These are phyloP conservation scores for Camponotus floridanus DNA, from an alignment of 1,140 invertebrate species.

Conservation along the genomic window DNA sequence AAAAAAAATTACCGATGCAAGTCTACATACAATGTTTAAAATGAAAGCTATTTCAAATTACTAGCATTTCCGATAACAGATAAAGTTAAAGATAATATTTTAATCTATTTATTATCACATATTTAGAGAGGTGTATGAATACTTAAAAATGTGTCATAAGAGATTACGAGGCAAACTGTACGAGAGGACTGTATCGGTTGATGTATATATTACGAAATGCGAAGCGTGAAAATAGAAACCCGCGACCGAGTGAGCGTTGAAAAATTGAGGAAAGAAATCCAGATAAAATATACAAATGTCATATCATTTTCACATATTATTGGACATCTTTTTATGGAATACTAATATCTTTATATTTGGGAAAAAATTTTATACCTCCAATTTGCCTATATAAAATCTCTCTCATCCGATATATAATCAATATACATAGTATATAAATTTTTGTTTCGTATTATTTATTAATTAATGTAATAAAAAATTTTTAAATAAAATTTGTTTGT, in stretches of 20 bases:
- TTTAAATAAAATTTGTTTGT: neutral
- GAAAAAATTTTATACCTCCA: neutral
- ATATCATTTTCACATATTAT: neutral
- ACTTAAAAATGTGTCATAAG: conserved; percentile 4
- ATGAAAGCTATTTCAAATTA: neutral
- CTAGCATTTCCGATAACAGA: neutral
- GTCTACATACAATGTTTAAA: neutral
- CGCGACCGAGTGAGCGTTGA: neutral
- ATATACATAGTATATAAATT: conserved; percentile 12
- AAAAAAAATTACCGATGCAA: neutral
- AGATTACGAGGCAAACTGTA: neutral
- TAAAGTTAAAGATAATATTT: neutral
- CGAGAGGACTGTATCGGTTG: conserved; percentile 27
- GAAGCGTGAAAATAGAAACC: conserved; percentile 43
- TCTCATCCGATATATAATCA: neutral
- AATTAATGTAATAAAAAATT: neutral
- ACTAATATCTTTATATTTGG: neutral
- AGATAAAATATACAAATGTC: neutral
- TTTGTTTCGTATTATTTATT: neutral
- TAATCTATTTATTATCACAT: neutral
- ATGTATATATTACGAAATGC: conserved; percentile 39
- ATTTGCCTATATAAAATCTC: neutral
- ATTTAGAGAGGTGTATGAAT: neutral
- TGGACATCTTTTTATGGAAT: conserved; percentile 19
- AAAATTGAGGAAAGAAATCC: conserved; percentile 27